Base-by-base conservation (phyloP, 2,888 invertebrate species). In the Andrena praecox region DNA sequence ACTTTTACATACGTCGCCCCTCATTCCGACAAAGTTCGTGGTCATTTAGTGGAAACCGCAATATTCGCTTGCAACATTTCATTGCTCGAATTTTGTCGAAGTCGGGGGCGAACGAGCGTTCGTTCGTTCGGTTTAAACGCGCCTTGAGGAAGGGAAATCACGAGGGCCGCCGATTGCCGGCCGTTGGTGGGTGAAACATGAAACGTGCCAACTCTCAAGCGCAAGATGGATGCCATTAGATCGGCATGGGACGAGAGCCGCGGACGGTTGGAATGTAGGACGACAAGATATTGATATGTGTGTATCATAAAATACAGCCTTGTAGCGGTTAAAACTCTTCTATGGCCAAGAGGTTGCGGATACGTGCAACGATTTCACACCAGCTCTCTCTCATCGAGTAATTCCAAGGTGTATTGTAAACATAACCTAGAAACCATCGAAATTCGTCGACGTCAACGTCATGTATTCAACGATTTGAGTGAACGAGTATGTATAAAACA, bases 381-480 rank as follows among this genome's bases (percentile, higher is more conserved):
- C 33, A 67, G 16, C 6, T 60, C 54, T 60, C 20, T 33, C 54
- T 68, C 42, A 56, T 50, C 42, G 16, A 4, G 20, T 4, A 56
- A 54, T 35, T 12, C 27, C 64, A 12, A 42, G 56, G 8, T 20
- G n/a, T 16, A 67, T 63, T 54, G 42, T 76, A 80, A 82, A 82
- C 75, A 82, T 80, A 82, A 80, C 81, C 81, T 80, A 56, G 0
- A 20, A 64, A 59, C 10, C 42, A 50, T 33, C 29, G 7, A 76
- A 29, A 24, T 27, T 70, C 27, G 7, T 8, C 31, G 20, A 70
- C n/a, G 33, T 33, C 63, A 42, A 80, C 33, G 35, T 35, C 66
- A 66, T 70, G 69, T 35, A 75, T 54, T 80, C 52, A 16, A 24
- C 33, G 60, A 70, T 80, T 75, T 80, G 67, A 80, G 24, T 56